A percentile compares a stretch with the other conserved stretches of the same genome.
Evolutionary conservation across 2,113 vertebrate species (phyloP).

Genomic region (Ranitomeya imitator): DNA sequence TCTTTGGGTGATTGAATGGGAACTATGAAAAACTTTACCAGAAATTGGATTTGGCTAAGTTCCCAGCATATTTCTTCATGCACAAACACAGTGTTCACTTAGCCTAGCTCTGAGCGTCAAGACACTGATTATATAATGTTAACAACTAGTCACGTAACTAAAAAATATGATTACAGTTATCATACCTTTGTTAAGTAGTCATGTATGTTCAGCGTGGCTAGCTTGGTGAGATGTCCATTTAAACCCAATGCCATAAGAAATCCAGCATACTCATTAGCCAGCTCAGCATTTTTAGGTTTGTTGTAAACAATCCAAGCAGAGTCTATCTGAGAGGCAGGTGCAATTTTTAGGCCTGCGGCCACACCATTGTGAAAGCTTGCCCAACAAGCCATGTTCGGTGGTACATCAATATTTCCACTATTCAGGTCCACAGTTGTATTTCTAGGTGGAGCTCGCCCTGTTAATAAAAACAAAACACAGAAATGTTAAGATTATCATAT

Average conservation of each 20-base stretch:
- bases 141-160: not conserved
- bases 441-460: slow-evolving; percentile 90
- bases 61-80: too few species aligned
- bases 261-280: slow-evolving; percentile 94
- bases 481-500: not conserved
- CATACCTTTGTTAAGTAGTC: slow-evolving; percentile 96
- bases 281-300: slow-evolving; percentile 91
- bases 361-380: slow-evolving; percentile 97
- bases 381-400: slow-evolving; percentile 97
- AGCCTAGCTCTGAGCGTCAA: not conserved
- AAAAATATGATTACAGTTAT: not conserved
- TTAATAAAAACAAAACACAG: not conserved
- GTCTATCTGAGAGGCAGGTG: slow-evolving; percentile 93
- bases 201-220: slow-evolving; percentile 95
- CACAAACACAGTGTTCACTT: too few species aligned
- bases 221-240: slow-evolving; percentile 93
- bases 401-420: slow-evolving; percentile 95
- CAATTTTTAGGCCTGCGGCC: slow-evolving; percentile 93
- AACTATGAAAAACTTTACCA: too few species aligned
- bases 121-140: not conserved
- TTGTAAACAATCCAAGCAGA: slow-evolving; percentile 98
- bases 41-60: too few species aligned
- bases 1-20: too few species aligned
- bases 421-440: slow-evolving; percentile 95
- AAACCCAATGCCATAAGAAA: slow-evolving; percentile 97